phyloP scores from a whole-genome alignment of 1,140 invertebrate genomes.

The Helicoverpa zea region DNA sequence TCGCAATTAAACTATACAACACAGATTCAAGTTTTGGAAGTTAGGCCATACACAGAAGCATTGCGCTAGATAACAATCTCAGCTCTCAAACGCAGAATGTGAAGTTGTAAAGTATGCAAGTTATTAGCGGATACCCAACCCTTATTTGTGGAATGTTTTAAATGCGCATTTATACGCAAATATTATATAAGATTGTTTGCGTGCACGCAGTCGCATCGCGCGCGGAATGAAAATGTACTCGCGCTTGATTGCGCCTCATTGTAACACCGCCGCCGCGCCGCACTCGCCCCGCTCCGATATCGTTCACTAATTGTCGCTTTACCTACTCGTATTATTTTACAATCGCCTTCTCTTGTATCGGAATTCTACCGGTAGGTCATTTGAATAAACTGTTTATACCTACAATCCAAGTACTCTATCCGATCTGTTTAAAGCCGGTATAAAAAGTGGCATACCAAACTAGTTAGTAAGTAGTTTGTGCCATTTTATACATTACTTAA shows the following conservation, averaged over 20 bases:
- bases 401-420: slow-evolving; percentile 5
- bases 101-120: slow-evolving; percentile 60
- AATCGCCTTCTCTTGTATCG: slow-evolving; percentile 17
- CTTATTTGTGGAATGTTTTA: slow-evolving; percentile 76
- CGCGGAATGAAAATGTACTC: slow-evolving; percentile 70
- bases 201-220: slow-evolving; percentile 58
- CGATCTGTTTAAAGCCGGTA: slow-evolving; percentile 2
- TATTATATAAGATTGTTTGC: slow-evolving; percentile 75
- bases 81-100: slow-evolving; percentile 34
- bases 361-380: slow-evolving; percentile 24
- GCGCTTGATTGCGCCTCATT: slow-evolving; percentile 60
- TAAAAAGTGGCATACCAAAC: slow-evolving; percentile 29
- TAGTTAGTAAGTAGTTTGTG: slow-evolving; percentile 5
- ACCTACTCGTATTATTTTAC: slow-evolving; percentile 38
- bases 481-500: slow-evolving; percentile 7
- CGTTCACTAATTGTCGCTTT: slow-evolving; percentile 29
- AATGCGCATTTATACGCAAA: slow-evolving; percentile 61
- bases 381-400: slow-evolving; percentile 35
- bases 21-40: slow-evolving; percentile 26
- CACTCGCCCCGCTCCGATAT: slow-evolving; percentile 15
- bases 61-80: slow-evolving; percentile 47
- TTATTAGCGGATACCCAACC: slow-evolving; percentile 70
- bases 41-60: slow-evolving; percentile 1
- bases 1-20: slow-evolving; percentile 23
- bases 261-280: slow-evolving; percentile 29